Base-by-base conservation (phyloP, 2,797 vertebrate species). In the Lerista edwardsae region DNA sequence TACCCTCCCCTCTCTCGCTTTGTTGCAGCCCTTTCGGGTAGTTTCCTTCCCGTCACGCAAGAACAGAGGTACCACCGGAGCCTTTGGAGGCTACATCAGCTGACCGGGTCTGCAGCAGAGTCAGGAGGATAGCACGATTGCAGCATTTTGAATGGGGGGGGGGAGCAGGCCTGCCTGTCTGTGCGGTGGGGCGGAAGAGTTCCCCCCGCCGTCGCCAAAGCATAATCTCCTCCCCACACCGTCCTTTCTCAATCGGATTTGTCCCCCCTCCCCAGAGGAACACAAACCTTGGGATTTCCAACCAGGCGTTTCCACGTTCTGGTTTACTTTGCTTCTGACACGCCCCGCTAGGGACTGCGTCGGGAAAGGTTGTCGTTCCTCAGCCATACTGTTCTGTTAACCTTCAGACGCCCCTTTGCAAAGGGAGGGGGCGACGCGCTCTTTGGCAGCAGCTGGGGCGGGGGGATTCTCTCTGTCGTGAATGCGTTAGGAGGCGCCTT, bases 41-140 rank as follows among this genome's bases (percentile, higher is more conserved):
- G 47, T 25, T 80, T 12, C 84, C 36, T 75, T 47, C 62, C 62
- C 62, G 62, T 80, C 84, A 69, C 55, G 84, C 84, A 59, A 68
- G 84, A 21, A 61, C 15, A n/a, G 79, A 69, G 79, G 62, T 68
- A 61, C 73, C 55, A 69, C 51, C 51, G 62, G 84, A 80, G 47
- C 62, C 77, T 71, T 84, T 21, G 61, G 62, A 61, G 67, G 73
- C 64, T 61, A 59, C 64, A 71, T 86, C 84, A 86, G 84, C 84
- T 86, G 84, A 86, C 79, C 65, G 51, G 73, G 84, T 69, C 84
- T 86, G 84, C 84, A 86, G 84, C 73, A 81, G 77, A 74, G 61
- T 57, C 84, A 57, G 69, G 36, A 73, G 55, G 78, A 73, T 3
- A 84, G 59, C 59, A 29, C 31, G 19, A 74, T 74, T 84, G 83